phyloP scores from a whole-genome alignment of 2,113 vertebrate genomes.

The Lepisosteus osseus region DNA sequence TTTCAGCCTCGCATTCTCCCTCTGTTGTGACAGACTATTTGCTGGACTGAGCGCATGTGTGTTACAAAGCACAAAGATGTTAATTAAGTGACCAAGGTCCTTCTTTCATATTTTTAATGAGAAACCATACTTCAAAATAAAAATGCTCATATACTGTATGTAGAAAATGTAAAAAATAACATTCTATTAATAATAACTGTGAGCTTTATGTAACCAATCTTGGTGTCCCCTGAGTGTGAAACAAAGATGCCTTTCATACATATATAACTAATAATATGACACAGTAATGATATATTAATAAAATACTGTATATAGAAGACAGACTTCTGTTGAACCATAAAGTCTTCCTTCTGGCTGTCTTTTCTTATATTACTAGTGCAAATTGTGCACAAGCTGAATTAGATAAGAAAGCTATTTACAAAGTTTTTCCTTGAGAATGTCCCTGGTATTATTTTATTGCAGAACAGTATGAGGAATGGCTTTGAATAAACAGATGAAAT shows the following conservation, averaged over 20 bases:
- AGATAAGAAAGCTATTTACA: too few species aligned
- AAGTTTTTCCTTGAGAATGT: too few species aligned
- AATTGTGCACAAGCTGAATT: too few species aligned
- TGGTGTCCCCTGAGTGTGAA: constrained; percentile 9
- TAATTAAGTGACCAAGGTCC: neutral
- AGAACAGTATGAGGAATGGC: too few species aligned
- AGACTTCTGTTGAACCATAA: neutral
- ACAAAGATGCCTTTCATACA: constrained; percentile 1
- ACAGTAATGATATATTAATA: constrained; percentile 9
- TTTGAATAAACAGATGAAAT: too few species aligned
- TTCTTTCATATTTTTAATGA: constrained; percentile 9
- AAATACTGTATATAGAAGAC: neutral
- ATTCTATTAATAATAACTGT: neutral
- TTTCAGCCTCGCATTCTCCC: too few species aligned
- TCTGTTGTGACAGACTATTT: too few species aligned
- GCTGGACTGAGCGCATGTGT: too few species aligned
- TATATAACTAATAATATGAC: constrained; percentile 8
- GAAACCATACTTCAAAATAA: neutral
- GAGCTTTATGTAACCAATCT: neutral
- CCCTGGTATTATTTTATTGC: too few species aligned
- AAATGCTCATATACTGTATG: too few species aligned
- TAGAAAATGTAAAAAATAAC: neutral
- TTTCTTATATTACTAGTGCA: neutral
- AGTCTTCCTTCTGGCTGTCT: neutral
- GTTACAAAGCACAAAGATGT: too few species aligned